Evolutionary conservation across 2,797 vertebrate species (phyloP).

Genomic region (Pristis pectinata): DNA sequence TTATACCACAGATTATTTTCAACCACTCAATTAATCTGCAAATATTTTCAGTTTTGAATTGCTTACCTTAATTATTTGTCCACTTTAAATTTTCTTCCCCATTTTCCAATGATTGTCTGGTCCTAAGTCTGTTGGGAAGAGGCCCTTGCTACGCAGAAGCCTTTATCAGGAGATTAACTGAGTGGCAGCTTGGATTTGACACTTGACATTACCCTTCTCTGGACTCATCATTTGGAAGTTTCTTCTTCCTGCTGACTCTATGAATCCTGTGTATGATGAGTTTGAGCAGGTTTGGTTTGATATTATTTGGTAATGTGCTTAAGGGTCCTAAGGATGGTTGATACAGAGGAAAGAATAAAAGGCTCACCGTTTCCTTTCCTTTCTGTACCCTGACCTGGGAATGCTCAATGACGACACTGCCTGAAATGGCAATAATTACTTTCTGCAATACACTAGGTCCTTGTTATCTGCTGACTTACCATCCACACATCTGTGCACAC

Average conservation of each 20-base stretch:
- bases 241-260: not conserved
- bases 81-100: not conserved
- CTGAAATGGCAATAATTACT: not conserved
- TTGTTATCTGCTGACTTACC: no score
- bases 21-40: not conserved
- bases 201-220: not conserved
- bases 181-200: not conserved
- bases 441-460: no score
- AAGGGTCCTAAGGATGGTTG: not conserved
- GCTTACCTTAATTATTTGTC: not conserved
- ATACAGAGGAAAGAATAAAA: not conserved
- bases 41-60: not conserved
- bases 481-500: no score
- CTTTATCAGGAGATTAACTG: not conserved
- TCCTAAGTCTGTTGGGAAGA: not conserved
- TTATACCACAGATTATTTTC: not conserved
- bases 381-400: not conserved
- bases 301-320: not conserved
- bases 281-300: not conserved
- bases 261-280: not conserved
- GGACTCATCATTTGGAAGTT: not conserved
- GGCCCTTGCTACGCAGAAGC: not conserved
- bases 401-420: not conserved
- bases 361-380: not conserved
- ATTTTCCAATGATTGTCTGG: not conserved